These are phyloP conservation scores for Chromobotia macracanthus DNA, from an alignment of 2,797 vertebrate species.

Conservation along the genomic window DNA sequence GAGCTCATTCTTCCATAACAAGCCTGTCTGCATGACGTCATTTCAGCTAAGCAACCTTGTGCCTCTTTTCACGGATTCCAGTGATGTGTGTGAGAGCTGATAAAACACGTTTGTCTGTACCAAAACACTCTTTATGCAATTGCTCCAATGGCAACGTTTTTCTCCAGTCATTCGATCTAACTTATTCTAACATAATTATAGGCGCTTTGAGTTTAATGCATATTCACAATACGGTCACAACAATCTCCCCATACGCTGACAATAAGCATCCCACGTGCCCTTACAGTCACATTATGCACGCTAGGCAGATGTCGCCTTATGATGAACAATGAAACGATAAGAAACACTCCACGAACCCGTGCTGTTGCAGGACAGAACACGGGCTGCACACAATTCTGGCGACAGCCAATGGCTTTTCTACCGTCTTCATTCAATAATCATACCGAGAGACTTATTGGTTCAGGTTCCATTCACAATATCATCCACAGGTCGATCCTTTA, in stretches of 20 bases:
- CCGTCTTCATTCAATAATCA: conserved; percentile 26
- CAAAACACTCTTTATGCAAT: background rate
- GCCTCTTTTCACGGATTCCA: conserved; percentile 13
- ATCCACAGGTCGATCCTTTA: background rate
- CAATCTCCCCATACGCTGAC: background rate
- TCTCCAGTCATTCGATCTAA: background rate
- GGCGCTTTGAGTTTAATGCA: background rate
- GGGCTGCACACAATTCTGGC: conserved; percentile 2
- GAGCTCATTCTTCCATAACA: conserved; percentile 42
- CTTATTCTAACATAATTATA: background rate
- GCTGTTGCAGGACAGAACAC: conserved; percentile 33
- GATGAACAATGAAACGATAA: conserved; percentile 29
- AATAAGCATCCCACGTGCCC: conserved; percentile 5
- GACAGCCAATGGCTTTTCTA: conserved; percentile 39
- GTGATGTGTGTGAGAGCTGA: conserved; percentile 26
- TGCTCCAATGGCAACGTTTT: background rate
- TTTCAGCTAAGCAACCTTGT: conserved; percentile 34
- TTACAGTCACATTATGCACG: conserved; percentile 22
- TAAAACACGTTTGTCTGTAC: conserved; percentile 17
- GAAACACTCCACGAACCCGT: conserved; percentile 3
- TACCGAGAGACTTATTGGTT: conserved; percentile 21
- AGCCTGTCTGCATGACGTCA: conserved; percentile 51
- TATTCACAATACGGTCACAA: background rate
- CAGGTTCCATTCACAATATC: conserved; percentile 42
- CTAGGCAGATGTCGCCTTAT: conserved; percentile 26